Percentiles rank a stretch among this genome's conserved stretches.
phyloP scores from a whole-genome alignment of 2,888 invertebrate species.

The Ectropis crepuscularia region DNA sequence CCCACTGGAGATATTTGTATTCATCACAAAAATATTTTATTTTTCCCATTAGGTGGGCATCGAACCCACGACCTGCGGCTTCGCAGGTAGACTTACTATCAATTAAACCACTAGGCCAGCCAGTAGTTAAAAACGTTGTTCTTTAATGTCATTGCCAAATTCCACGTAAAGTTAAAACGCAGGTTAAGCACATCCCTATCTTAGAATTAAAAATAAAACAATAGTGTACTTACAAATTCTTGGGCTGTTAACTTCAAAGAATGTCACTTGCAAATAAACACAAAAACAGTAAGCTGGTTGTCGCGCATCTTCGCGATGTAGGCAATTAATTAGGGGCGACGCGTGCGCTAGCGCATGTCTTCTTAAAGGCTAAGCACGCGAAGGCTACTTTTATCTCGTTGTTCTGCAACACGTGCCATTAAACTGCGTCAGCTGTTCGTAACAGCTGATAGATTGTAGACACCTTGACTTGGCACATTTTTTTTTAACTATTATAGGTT shows the following conservation, averaged over 20 bases:
- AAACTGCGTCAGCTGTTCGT: conserved; percentile 19
- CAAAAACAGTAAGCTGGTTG: conserved; percentile 22
- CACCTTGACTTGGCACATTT: conserved; percentile 13
- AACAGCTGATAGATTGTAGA: conserved; percentile 2
- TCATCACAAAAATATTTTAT: too few relatives aligned
- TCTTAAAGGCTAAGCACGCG: conserved; percentile 22
- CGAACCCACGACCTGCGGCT: too few relatives aligned
- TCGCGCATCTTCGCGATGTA: conserved; percentile 20
- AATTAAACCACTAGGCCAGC: too few relatives aligned
- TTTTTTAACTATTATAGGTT: neutral
- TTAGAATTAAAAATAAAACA: neutral
- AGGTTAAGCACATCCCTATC: too few relatives aligned
- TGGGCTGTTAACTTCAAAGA: conserved; percentile 1
- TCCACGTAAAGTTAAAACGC: too few relatives aligned
- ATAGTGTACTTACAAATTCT: neutral
- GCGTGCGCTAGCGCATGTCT: conserved; percentile 24
- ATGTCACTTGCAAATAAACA: conserved; percentile 14
- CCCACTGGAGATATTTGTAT: too few relatives aligned
- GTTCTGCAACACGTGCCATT: conserved; percentile 1
- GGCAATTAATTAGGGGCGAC: conserved; percentile 25
- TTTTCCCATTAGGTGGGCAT: too few relatives aligned
- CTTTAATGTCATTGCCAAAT: too few relatives aligned
- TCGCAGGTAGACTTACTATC: too few relatives aligned
- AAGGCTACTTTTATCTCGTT: conserved; percentile 11
- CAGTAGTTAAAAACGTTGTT: too few relatives aligned